phyloP scores from a whole-genome alignment of 2,888 invertebrate genomes.

The Cheilosia scutellata region DNA sequence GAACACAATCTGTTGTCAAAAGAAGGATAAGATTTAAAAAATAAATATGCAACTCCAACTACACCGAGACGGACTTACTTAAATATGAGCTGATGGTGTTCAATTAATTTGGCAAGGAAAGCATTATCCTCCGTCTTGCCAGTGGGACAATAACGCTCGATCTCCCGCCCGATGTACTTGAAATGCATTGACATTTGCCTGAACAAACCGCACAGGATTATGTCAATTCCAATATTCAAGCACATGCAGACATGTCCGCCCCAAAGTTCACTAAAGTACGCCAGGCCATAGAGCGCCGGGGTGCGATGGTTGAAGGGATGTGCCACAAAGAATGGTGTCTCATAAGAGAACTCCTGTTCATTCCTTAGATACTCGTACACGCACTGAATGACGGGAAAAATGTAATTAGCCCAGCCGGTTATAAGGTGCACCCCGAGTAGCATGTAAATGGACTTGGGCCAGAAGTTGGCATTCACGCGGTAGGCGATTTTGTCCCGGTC shows the following conservation, averaged over 20 bases:
- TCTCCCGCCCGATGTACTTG: conserved; percentile 75
- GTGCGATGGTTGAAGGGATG: conserved; percentile 49
- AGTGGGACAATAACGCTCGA: conserved; percentile 77
- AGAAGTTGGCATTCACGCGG: conserved; percentile 59
- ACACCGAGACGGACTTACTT: conserved; percentile 68
- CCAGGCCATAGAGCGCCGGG: conserved; percentile 30
- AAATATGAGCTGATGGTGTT: conserved; percentile 77
- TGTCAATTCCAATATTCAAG: conserved; percentile 51
- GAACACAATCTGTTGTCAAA: conserved; percentile 72
- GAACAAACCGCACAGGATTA: conserved; percentile 57
- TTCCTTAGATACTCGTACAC: conserved; percentile 43
- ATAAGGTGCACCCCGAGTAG: conserved; percentile 23
- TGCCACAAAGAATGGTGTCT: conserved; percentile 57
- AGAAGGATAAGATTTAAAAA: conserved; percentile 11
- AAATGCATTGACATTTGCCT: conserved; percentile 80
- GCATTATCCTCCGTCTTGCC: conserved; percentile 64
- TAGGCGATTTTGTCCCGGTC: conserved; percentile 36
- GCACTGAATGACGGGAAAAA: conserved; percentile 46
- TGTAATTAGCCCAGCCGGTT: conserved; percentile 47
- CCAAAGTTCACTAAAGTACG: conserved; percentile 56
- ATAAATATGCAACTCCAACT: background rate
- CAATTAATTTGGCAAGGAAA: conserved; percentile 74
- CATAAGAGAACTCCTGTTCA: conserved; percentile 45
- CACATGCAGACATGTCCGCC: conserved; percentile 61
- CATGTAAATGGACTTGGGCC: conserved; percentile 43